These are phyloP conservation scores for Actenoides lindsayi DNA, from an alignment of 2,113 vertebrate species.

Conservation along the genomic window DNA sequence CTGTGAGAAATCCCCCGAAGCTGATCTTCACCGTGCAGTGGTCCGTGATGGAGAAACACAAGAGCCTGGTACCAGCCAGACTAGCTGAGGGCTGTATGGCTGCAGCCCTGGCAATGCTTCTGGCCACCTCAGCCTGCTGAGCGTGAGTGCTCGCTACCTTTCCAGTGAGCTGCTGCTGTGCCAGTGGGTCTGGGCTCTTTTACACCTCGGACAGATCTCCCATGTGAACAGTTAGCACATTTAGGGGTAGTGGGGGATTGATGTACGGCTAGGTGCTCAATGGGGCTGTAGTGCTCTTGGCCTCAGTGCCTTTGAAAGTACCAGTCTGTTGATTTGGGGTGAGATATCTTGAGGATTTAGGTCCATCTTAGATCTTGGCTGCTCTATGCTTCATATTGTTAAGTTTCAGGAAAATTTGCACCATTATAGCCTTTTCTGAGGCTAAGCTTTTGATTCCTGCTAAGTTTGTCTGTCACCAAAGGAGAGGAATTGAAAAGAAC, in stretches of 20 bases:
- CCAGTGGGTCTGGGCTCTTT: not conserved
- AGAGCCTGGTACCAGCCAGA: not conserved
- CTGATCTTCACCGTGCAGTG: fast-evolving
- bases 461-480: not conserved
- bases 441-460: not conserved
- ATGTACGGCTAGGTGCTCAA: not conserved
- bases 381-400: not conserved
- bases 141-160: not conserved
- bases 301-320: not conserved
- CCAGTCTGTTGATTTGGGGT: not conserved
- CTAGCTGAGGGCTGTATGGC: not conserved
- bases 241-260: not conserved
- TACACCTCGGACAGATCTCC: not conserved
- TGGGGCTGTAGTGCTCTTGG: fast-evolving
- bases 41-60: not conserved
- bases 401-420: not conserved
- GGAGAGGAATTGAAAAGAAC: not conserved
- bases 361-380: not conserved
- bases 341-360: not conserved
- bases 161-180: not conserved
- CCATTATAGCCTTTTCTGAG: not conserved
- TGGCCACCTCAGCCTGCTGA: not conserved
- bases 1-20: not conserved
- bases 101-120: not conserved
- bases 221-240: fast-evolving